Evolutionary conservation across 2,888 invertebrate genomes (phyloP).

Genomic region (Andrena haemorrhoa): DNA sequence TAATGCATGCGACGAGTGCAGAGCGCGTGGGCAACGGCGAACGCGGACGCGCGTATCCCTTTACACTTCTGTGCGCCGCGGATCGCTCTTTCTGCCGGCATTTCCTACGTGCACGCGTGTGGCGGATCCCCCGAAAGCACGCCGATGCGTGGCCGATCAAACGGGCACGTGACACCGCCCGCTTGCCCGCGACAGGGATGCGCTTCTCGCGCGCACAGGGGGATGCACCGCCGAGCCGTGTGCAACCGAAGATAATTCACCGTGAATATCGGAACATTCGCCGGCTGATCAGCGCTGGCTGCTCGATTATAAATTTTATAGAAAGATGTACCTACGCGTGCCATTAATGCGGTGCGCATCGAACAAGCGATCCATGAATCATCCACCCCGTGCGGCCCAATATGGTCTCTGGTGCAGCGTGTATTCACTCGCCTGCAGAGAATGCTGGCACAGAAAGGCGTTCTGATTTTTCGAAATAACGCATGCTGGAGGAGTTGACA

Average conservation of each 20-base stretch:
- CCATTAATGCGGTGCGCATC: conserved; percentile 11
- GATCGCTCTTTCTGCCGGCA: background rate
- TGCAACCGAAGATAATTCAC: conserved; percentile 52
- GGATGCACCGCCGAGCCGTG: conserved; percentile 13
- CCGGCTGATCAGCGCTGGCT: conserved; percentile 41
- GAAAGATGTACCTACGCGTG: conserved; percentile 28
- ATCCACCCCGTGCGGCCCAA: conserved; percentile 3
- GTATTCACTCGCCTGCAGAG: background rate
- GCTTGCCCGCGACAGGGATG: conserved; percentile 47
- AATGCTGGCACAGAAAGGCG: background rate
- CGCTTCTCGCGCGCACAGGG: background rate
- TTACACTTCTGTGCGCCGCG: conserved; percentile 14
- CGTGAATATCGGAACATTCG: conserved; percentile 58
- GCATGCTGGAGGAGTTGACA: too few relatives aligned
- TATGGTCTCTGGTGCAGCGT: conserved; percentile 8
- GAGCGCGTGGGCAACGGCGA: conserved; percentile 47
- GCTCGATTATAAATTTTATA: conserved; percentile 54
- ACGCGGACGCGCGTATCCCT: conserved; percentile 43
- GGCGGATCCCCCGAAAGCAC: conserved; percentile 27
- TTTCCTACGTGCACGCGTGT: background rate
- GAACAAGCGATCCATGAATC: conserved; percentile 24
- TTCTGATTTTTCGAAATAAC: background rate
- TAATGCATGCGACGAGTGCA: conserved; percentile 66
- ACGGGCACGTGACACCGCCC: conserved; percentile 58
- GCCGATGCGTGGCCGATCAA: conserved; percentile 44